Base-by-base conservation (phyloP, 2,797 vertebrate genomes). In the Rhynchotus rufescens region DNA sequence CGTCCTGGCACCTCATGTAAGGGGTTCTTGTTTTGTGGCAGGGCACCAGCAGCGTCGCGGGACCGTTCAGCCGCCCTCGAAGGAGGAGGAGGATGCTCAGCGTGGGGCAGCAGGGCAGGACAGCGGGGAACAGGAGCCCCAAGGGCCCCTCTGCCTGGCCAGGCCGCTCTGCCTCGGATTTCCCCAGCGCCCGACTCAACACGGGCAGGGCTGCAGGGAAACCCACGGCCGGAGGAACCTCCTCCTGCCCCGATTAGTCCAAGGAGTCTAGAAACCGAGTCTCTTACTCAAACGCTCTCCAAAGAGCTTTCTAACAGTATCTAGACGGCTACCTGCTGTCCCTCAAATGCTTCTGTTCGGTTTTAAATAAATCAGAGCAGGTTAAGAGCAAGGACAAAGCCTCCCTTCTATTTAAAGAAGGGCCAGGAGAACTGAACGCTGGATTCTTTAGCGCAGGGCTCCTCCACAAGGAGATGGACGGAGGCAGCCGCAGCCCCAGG, bases 401-500 rank as follows among this genome's bases (percentile, higher is more conserved):
- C 78, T 52, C 44, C 71, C 80, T 49, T 36, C 90, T 95, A 60
- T 90, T 92, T 90, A 90, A 76, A 88, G 90, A 54, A 88, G 51
- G 88, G 34, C 56, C 65, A 88, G 16, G 80, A 89, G 92, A 88
- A 84, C 7, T 54, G 38, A 88, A 54, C 30, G 5, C 42, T 45
- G 62, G 51, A 73, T 91, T 80, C 91, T 73, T 82, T 19, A 51
- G 59, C 90, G 74, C 92, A 82, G 68, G 10, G 54, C 86, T 34
- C 4, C 56, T 68, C 56, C 10, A 49, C 80, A 81, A 36, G 84
- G 87, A 84, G 79, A 72, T 9, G 57, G 81, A 75, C 76, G 75
- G 88, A 66, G 66, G 64, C 64, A 59, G 68, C 81, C 56, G 40
- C 65, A 69, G 90, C n/a, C 79, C 69, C 68, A 23, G 83, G 92